Evolutionary conservation across 1,140 invertebrate species (phyloP).

Genomic region (Diorhabda elongata): DNA sequence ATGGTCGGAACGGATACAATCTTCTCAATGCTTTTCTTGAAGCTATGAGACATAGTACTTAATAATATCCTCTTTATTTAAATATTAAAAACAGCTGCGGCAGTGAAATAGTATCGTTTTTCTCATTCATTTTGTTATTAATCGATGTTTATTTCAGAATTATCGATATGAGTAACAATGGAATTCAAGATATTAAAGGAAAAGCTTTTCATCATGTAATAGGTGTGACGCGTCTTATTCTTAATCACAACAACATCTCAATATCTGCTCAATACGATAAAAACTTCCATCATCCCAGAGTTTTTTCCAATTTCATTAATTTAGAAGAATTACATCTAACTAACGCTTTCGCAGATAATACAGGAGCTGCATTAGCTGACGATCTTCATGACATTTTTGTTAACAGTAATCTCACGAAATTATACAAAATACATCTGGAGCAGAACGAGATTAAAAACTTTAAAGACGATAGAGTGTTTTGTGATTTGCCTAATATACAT

Average conservation of each 20-base stretch:
- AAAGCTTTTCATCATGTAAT: conserved; percentile 74
- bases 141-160: conserved; percentile 37
- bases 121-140: too few relatives aligned
- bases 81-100: too few relatives aligned
- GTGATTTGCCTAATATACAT: conserved; percentile 61
- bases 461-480: conserved; percentile 64
- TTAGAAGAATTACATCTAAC: conserved; percentile 69
- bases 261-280: conserved; percentile 55
- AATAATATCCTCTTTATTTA: too few relatives aligned
- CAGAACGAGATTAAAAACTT: conserved; percentile 73
- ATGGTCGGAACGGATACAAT: too few relatives aligned
- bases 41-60: too few relatives aligned
- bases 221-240: conserved; percentile 65
- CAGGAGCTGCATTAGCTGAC: conserved; percentile 57
- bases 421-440: conserved; percentile 72
- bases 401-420: conserved; percentile 61
- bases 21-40: too few relatives aligned
- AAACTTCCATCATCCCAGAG: conserved; percentile 64
- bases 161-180: conserved; percentile 75
- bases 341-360: conserved; percentile 69
- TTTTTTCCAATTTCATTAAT: conserved; percentile 76
- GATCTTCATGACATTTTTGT: conserved; percentile 71
- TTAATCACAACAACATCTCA: conserved; percentile 71
- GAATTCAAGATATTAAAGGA: conserved; percentile 69
- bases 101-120: too few relatives aligned